phyloP scores from a whole-genome alignment of 2,888 invertebrate species.

The Eutolmus rufibarbis region DNA sequence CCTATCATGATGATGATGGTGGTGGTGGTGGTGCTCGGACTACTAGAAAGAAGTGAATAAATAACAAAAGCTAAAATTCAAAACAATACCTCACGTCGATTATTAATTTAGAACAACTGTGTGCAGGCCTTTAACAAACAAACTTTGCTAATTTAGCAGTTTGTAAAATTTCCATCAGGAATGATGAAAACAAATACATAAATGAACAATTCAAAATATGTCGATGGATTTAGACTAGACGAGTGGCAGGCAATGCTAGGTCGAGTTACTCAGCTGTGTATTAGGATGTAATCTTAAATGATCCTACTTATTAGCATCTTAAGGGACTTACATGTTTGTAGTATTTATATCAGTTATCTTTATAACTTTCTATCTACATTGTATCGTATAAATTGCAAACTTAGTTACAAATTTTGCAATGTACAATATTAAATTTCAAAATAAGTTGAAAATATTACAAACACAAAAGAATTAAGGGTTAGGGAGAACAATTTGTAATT shows the following conservation, averaged over 20 bases:
- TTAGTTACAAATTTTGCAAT: not conserved
- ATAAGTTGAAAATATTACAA: not conserved
- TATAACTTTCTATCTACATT: not conserved
- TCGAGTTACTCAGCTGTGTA: not conserved
- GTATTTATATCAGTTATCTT: not conserved
- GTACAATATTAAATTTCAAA: not conserved
- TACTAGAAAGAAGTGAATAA: not conserved
- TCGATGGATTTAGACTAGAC: not conserved
- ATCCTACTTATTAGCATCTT: not conserved
- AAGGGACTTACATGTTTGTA: not conserved
- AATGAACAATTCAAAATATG: not conserved
- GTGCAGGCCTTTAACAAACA: not conserved
- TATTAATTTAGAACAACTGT: not conserved
- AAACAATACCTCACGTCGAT: not conserved
- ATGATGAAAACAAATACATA: not conserved
- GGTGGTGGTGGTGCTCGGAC: not conserved
- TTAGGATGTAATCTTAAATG: not conserved
- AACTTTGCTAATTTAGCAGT: not conserved
- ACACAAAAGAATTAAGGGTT: not conserved
- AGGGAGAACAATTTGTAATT: not conserved
- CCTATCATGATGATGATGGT: not conserved
- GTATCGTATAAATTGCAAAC: not conserved
- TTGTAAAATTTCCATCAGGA: not conserved
- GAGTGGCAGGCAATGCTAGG: not conserved
- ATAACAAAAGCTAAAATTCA: not conserved